Evolutionary conservation across 1,140 invertebrate species (phyloP), one percentile per base, ranked within the genome.

Genomic region (Leptopilina boulardi): DNA sequence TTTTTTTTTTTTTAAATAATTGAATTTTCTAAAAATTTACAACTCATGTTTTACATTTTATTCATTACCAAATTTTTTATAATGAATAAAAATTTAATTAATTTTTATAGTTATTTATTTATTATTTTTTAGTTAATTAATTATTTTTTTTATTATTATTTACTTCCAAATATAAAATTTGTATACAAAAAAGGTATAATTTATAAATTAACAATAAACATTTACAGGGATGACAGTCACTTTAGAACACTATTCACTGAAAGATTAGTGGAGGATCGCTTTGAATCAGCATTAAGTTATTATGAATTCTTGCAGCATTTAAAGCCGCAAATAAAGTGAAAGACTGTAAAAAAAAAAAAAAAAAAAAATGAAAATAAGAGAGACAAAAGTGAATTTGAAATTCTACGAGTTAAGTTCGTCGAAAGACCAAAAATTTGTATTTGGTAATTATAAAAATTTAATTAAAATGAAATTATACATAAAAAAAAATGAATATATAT

Each of bases 271-370:
- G 98, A 99, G 91, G 99, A 99, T 91, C 93, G 98, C 86, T 95
- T 96, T 80, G 98, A 99, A 90, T 96, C 95, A 78, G 95, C 97
- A 70, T 94, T 98, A 89, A 98, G 97, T 82, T 99, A 99, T 91
- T 97, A 98, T 90, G 99, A 99, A 94, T 99, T 99, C 92, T 93
- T 99, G 87, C 98, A 99, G 91, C 97, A 99, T 92, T 92, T 99
- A 77, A 97, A 98, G 91, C 94, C 94, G 84, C 96, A 98, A 91
- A 93, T 98, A 85, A 98, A 97, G 93, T 97, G 91, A 82, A n/a
- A 87, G 82, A 80, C 59, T 66, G 21, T 75, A 79, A 34, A 75
- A 77, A 71, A 30, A 47, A 54, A 11, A 66, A 42, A 26, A 42
- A 21, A 2, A 34, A 34, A 34, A 34, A 34, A 34, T 3, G 30